These are phyloP conservation scores for Melanotaenia pygmaea DNA, from an alignment of 2,797 vertebrate species.

Conservation along the genomic window DNA sequence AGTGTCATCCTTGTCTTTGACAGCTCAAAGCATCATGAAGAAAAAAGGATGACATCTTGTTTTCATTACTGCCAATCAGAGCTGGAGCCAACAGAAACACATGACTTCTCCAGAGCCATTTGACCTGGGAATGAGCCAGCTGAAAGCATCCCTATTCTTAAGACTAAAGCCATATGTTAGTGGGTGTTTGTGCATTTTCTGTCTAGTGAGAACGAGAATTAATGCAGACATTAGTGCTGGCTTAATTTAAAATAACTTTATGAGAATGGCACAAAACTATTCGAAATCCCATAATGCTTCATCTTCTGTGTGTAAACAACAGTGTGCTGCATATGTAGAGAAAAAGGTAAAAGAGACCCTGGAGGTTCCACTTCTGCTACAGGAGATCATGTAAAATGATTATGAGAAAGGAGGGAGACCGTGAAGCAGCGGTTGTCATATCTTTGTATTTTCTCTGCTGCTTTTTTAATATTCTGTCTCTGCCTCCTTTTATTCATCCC, in stretches of 20 bases:
- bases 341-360: too few relatives aligned
- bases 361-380: too few relatives aligned
- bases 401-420: not conserved
- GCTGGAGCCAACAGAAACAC: not conserved
- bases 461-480: conserved; percentile 6
- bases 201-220: too few relatives aligned
- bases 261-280: too few relatives aligned
- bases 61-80: not conserved
- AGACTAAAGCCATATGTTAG: not conserved
- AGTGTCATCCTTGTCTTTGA: not conserved
- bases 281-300: too few relatives aligned
- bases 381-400: not conserved
- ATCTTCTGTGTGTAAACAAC: too few relatives aligned
- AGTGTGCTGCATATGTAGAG: too few relatives aligned
- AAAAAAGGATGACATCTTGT: not conserved
- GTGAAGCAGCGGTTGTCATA: not conserved
- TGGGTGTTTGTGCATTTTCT: not conserved
- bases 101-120: not conserved
- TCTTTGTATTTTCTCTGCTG: not conserved
- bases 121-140: not conserved
- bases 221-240: not conserved
- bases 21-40: not conserved
- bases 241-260: too few relatives aligned
- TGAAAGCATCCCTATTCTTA: not conserved
- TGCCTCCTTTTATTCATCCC: not conserved